phyloP scores from a whole-genome alignment of 2,797 vertebrate species.

The Tolypeutes matacus region DNA sequence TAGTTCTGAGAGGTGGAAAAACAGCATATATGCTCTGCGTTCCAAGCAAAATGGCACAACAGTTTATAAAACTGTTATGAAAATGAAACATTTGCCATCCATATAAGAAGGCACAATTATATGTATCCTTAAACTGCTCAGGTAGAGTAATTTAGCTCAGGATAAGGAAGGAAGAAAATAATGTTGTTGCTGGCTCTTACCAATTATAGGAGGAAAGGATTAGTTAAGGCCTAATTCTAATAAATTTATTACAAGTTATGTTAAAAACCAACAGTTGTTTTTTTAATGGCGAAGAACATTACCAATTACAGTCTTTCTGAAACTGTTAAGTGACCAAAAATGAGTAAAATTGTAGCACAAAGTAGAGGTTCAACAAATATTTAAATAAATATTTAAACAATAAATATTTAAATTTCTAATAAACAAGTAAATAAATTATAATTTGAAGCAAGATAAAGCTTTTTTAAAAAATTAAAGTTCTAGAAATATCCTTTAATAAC shows the following conservation, averaged over 20 bases:
- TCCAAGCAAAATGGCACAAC: conserved; percentile 71
- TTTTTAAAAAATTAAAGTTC: neutral
- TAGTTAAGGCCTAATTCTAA: conserved; percentile 13
- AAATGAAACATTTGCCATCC: conserved; percentile 76
- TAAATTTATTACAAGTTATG: neutral
- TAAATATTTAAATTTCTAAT: too few species aligned
- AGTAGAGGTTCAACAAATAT: neutral
- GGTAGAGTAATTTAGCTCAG: conserved; percentile 54
- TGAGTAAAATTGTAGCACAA: neutral
- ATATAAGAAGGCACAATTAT: conserved; percentile 74
- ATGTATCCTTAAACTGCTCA: conserved; percentile 37
- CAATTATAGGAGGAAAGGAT: neutral
- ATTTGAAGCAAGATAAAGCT: neutral
- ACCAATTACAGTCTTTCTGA: neutral
- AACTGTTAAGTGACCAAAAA: neutral
- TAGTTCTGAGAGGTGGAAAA: conserved; percentile 69
- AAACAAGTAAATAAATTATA: neutral
- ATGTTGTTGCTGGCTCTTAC: conserved; percentile 11
- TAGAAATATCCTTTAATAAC: neutral
- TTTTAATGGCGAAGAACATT: neutral
- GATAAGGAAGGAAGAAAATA: conserved; percentile 43
- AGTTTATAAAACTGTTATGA: conserved; percentile 74
- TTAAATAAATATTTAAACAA: neutral
- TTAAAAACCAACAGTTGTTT: neutral
- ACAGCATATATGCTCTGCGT: conserved; percentile 64